These are phyloP conservation scores for Gisinianus flammeolus DNA, from an alignment of 2,888 invertebrate genomes.

Conservation along the genomic window DNA sequence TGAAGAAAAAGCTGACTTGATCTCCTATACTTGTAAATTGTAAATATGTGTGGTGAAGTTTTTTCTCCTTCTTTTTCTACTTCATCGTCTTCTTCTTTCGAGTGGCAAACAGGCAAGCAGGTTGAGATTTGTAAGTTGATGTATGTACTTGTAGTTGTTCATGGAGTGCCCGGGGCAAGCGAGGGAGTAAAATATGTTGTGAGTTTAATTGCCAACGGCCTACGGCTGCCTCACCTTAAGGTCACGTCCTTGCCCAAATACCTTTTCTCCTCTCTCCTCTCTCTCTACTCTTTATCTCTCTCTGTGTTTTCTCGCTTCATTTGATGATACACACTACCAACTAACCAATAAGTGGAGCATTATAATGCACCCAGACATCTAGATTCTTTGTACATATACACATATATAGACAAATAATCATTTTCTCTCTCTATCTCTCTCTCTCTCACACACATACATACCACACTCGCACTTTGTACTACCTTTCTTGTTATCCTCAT, in stretches of 20 bases:
- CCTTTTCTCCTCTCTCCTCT: slow-evolving; percentile 48
- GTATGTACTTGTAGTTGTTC: slow-evolving; percentile 28
- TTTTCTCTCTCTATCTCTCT: neutral
- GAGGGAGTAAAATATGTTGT: slow-evolving; percentile 55
- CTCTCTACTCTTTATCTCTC: slow-evolving; percentile 28
- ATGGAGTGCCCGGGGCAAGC: neutral
- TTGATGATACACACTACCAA: slow-evolving; percentile 47
- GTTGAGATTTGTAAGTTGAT: slow-evolving; percentile 27
- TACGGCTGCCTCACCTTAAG: slow-evolving; percentile 59
- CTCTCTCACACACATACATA: neutral
- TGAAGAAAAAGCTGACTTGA: slow-evolving; percentile 4
- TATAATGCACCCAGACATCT: slow-evolving; percentile 39
- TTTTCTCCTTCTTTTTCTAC: slow-evolving; percentile 20
- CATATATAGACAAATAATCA: neutral
- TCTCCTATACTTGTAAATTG: slow-evolving; percentile 5
- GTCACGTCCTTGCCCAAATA: slow-evolving; percentile 59
- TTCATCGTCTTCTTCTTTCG: slow-evolving; percentile 3
- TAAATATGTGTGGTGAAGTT: slow-evolving; percentile 18
- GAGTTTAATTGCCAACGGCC: slow-evolving; percentile 59
- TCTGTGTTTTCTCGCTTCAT: slow-evolving; percentile 44
- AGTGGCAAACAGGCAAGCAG: slow-evolving; percentile 15
- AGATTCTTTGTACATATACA: slow-evolving; percentile 28
- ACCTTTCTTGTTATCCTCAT: neutral
- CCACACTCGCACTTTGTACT: neutral
- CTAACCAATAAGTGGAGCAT: slow-evolving; percentile 36